Evolutionary conservation across 2,888 invertebrate species (phyloP).

Genomic region (Tanypteryx hageni): DNA sequence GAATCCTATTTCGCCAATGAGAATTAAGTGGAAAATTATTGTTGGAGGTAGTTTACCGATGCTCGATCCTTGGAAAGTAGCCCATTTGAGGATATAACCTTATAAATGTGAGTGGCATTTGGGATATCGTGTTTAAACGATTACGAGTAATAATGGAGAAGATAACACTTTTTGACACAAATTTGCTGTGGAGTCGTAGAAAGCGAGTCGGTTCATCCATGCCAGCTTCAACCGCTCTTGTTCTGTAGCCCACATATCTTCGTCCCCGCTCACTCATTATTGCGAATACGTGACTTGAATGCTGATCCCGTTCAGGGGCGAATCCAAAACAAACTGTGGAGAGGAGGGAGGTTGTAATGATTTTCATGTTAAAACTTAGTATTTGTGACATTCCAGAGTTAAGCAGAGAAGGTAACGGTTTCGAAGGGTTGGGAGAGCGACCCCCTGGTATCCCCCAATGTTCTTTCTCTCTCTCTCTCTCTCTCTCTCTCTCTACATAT

Average conservation of each 20-base stretch:
- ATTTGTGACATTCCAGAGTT: not conserved
- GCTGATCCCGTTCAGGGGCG: not conserved
- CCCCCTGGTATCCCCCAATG: too few relatives aligned
- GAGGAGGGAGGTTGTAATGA: not conserved
- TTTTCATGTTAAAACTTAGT: not conserved
- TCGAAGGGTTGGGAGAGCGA: too few relatives aligned
- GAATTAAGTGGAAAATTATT: too few relatives aligned
- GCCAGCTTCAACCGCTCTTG: not conserved
- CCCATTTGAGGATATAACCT: too few relatives aligned
- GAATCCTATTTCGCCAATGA: too few relatives aligned
- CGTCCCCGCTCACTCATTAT: not conserved
- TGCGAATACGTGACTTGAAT: not conserved
- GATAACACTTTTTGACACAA: not conserved
- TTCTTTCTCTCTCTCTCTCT: too few relatives aligned
- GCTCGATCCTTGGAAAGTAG: too few relatives aligned
- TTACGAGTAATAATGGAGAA: not conserved
- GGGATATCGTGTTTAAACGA: too few relatives aligned
- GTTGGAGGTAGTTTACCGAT: too few relatives aligned
- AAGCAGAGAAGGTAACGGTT: not conserved
- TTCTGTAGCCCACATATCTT: too few relatives aligned
- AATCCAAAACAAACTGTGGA: not conserved
- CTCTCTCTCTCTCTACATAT: too few relatives aligned
- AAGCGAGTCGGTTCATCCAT: not conserved
- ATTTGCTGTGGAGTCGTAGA: not conserved
- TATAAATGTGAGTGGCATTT: too few relatives aligned